A percentile compares a stretch with the other conserved stretches of the same genome.
These are phyloP conservation scores for Spialia ferax DNA, from an alignment of 2,888 invertebrate genomes.

Conservation along the genomic window DNA sequence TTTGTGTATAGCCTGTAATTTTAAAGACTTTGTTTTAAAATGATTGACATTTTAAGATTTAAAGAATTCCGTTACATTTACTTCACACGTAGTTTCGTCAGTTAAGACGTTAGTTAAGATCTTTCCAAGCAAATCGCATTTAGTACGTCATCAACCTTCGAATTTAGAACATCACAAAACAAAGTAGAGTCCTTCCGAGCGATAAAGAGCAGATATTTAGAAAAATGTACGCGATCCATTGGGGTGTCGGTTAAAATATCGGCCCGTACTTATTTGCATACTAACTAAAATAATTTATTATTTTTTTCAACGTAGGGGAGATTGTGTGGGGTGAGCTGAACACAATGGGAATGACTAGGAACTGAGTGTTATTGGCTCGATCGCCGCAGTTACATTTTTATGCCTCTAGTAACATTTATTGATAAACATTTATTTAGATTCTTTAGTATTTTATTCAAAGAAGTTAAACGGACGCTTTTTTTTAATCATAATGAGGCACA, in stretches of 20 bases:
- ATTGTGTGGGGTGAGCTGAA: slow-evolving; percentile 75
- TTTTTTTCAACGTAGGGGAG: slow-evolving; percentile 82
- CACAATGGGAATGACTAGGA: slow-evolving; percentile 81
- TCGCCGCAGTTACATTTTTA: slow-evolving; percentile 67
- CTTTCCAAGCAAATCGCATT: not conserved
- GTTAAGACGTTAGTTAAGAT: no score
- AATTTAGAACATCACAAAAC: slow-evolving; percentile 33
- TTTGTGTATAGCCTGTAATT: no score
- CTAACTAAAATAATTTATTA: slow-evolving; percentile 87
- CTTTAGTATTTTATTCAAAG: slow-evolving; percentile 1
- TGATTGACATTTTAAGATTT: no score
- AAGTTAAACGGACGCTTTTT: not conserved
- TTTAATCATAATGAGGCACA: no score
- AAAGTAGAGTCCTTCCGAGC: slow-evolving; percentile 62
- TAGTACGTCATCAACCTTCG: slow-evolving; percentile 28
- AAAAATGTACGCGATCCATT: slow-evolving; percentile 68
- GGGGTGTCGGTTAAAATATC: slow-evolving; percentile 85
- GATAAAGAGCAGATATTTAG: slow-evolving; percentile 74
- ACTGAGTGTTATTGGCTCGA: slow-evolving; percentile 82
- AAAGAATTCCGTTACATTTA: no score
- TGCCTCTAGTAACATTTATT: slow-evolving; percentile 62
- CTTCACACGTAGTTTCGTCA: no score
- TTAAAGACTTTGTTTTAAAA: no score
- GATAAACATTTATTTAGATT: slow-evolving; percentile 38
- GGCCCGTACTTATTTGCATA: slow-evolving; percentile 84